A percentile compares a stretch with the other conserved stretches of the same genome.
Conservation (phyloP, 1,140 invertebrate species). For the Pomacea maculata region DNA sequence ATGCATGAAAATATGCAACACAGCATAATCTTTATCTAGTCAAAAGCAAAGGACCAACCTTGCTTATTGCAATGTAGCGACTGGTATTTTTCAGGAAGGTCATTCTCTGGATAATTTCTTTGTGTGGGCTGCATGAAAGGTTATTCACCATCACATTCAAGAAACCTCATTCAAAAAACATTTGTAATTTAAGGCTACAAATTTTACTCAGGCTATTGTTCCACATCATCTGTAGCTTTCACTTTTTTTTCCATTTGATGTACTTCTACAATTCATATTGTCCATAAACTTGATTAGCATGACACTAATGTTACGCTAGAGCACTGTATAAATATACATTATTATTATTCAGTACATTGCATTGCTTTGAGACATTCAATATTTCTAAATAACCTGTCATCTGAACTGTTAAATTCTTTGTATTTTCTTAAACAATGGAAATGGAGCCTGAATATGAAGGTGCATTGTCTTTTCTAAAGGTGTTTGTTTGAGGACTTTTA, state of each 20-base stretch:
- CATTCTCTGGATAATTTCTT: conserved; percentile 62
- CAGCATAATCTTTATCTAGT: neutral
- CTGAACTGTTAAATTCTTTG: too few species aligned
- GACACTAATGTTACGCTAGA: neutral
- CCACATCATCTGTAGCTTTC: neutral
- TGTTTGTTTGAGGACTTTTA: too few species aligned
- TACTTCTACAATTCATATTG: neutral
- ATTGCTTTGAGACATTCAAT: too few species aligned
- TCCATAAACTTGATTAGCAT: neutral
- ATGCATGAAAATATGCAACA: too few species aligned
- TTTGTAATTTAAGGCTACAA: neutral
- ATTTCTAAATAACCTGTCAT: too few species aligned
- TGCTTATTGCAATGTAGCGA: conserved; percentile 63
- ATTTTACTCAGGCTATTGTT: neutral
- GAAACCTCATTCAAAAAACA: neutral
- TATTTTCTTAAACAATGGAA: too few species aligned
- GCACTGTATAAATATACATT: neutral
- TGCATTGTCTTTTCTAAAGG: too few species aligned
- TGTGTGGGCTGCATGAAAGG: conserved; percentile 58
- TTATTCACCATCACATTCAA: neutral
- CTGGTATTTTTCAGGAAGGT: conserved; percentile 58
- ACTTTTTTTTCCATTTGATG: neutral
- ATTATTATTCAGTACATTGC: neutral
- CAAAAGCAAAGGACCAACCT: conserved; percentile 44
- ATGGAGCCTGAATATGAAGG: too few species aligned